phyloP scores from a whole-genome alignment of 2,113 vertebrate species.

The Terrapene triunguis region DNA sequence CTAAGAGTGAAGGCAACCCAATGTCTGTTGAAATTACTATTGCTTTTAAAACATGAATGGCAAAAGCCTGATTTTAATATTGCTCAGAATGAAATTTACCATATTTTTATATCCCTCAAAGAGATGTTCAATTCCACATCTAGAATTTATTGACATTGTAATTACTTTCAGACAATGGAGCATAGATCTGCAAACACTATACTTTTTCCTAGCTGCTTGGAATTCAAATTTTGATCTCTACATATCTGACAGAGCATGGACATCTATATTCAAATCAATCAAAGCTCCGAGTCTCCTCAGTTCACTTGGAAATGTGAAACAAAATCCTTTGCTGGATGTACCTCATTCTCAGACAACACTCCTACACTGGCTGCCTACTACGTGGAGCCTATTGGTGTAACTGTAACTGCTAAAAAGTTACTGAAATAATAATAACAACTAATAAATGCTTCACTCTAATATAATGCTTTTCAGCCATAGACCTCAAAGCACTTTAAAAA shows the following conservation, averaged over 20 bases:
- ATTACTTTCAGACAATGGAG: not conserved
- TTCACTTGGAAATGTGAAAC: not conserved
- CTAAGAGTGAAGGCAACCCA: accelerated
- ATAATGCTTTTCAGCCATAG: not conserved
- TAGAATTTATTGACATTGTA: not conserved
- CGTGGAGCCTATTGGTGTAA: not conserved
- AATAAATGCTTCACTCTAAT: not conserved
- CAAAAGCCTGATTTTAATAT: not conserved
- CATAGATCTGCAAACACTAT: not conserved
- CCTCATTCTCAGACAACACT: accelerated
- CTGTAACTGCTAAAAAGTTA: not conserved
- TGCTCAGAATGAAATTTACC: not conserved
- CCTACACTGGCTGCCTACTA: not conserved
- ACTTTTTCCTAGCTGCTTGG: not conserved
- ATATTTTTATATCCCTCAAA: not conserved
- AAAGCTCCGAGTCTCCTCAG: not conserved
- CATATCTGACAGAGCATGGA: not conserved
- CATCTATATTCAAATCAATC: not conserved
- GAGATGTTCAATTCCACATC: not conserved
- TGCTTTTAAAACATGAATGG: not conserved
- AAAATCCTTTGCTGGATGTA: not conserved
- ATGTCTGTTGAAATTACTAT: not conserved
- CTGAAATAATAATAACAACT: not conserved
- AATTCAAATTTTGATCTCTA: not conserved
- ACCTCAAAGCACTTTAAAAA: not conserved